Evolutionary conservation across 2,888 invertebrate genomes (phyloP).

Genomic region (Nemoura dubitans): DNA sequence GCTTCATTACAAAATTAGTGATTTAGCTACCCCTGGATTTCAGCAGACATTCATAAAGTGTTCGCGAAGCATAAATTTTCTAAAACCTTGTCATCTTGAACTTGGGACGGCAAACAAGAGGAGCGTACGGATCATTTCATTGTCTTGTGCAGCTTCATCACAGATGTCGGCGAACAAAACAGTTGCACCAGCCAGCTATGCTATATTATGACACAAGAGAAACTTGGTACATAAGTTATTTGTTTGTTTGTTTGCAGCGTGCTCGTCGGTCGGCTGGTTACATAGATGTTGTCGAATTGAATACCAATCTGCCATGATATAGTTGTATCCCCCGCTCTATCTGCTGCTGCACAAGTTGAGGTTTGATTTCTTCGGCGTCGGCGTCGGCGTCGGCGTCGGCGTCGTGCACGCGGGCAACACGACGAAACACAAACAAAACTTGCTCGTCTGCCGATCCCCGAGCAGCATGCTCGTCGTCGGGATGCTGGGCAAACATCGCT

Average conservation of each 20-base stretch:
- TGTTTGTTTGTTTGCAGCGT: slow-evolving; percentile 22
- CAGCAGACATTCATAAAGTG: background rate
- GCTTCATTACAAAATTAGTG: background rate
- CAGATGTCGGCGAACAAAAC: background rate
- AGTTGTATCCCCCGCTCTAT: too few species aligned
- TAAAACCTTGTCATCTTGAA: background rate
- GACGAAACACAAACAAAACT: slow-evolving; percentile 38
- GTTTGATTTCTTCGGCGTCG: slow-evolving; percentile 32
- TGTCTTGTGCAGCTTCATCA: background rate
- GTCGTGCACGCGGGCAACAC: background rate
- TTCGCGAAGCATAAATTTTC: background rate
- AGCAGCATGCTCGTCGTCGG: background rate
- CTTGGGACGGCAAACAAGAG: background rate
- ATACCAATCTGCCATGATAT: too few species aligned
- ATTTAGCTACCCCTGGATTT: background rate
- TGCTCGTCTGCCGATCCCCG: background rate
- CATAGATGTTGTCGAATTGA: slow-evolving; percentile 36
- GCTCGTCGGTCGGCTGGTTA: slow-evolving; percentile 32
- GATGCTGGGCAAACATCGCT: background rate
- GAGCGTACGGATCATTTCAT: background rate
- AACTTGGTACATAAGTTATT: background rate
- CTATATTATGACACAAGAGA: background rate
- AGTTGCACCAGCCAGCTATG: background rate
- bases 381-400: too few species aligned
- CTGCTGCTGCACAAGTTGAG: slow-evolving; percentile 16